Percentiles rank a stretch among this genome's conserved stretches.
Evolutionary conservation across 2,113 vertebrate genomes (phyloP).

Genomic region (Athene noctua): DNA sequence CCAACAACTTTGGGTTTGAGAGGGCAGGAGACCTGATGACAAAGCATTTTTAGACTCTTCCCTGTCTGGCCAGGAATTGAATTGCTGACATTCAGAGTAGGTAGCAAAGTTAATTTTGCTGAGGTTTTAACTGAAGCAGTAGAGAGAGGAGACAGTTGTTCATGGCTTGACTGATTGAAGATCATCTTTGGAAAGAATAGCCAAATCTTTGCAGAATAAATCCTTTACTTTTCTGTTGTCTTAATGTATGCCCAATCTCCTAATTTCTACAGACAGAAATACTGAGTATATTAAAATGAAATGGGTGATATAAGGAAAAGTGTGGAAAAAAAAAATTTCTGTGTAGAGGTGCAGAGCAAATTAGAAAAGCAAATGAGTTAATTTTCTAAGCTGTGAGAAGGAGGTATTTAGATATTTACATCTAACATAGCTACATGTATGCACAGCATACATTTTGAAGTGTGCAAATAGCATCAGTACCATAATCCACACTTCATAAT

Average conservation of each 20-base stretch:
- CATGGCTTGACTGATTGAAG: background rate
- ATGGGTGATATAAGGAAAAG: background rate
- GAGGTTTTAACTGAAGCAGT: constrained; percentile 27
- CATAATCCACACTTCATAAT: background rate
- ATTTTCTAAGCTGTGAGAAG: background rate
- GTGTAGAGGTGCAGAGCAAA: background rate
- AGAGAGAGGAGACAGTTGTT: background rate
- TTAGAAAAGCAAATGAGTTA: background rate
- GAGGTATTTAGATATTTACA: background rate
- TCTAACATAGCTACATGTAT: background rate
- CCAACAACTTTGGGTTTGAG: background rate
- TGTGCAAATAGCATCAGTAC: background rate
- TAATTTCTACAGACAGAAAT: background rate
- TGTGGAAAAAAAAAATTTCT: background rate
- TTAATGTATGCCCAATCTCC: background rate
- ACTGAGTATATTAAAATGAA: background rate
- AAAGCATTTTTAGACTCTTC: background rate
- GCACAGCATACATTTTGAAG: background rate
- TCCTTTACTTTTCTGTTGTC: background rate
- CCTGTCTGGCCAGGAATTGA: constrained; percentile 18
- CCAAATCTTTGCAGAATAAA: background rate
- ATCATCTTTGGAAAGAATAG: background rate
- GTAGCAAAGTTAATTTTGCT: constrained; percentile 42
- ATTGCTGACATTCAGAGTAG: constrained; percentile 22
- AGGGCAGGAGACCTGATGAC: background rate